A percentile compares a stretch with the other conserved stretches of the same genome.
Evolutionary conservation across 1,140 invertebrate genomes (phyloP).

Genomic region (Calliphora vicina): DNA sequence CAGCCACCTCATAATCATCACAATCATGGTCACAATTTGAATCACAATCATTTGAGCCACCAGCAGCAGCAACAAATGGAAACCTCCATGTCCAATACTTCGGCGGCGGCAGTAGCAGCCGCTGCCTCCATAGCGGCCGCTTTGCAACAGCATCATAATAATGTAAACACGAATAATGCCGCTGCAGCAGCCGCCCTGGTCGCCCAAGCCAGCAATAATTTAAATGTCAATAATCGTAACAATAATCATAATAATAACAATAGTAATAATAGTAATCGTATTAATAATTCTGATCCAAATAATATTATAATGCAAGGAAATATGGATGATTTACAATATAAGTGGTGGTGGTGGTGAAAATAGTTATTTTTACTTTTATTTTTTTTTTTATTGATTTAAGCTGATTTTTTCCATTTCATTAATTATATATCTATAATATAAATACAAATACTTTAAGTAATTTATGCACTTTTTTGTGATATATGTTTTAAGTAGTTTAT

Average conservation of each 20-base stretch:
- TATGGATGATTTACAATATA: conserved; percentile 62
- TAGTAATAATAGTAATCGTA: conserved; percentile 46
- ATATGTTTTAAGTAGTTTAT: conserved; percentile 27
- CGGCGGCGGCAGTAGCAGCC: conserved; percentile 49
- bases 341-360: conserved; percentile 63
- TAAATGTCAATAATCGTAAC: conserved; percentile 56
- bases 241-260: conserved; percentile 49
- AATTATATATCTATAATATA: background rate
- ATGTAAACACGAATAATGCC: conserved; percentile 41
- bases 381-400: too few relatives aligned
- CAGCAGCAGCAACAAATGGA: conserved; percentile 35
- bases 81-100: conserved; percentile 46
- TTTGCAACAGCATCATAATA: conserved; percentile 52
- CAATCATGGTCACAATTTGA: conserved; percentile 42
- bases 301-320: conserved; percentile 61
- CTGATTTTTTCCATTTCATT: background rate
- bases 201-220: conserved; percentile 55
- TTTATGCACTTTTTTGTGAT: conserved; percentile 27
- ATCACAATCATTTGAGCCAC: conserved; percentile 35
- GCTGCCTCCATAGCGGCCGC: conserved; percentile 57
- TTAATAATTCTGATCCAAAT: conserved; percentile 53
- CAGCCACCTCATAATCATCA: conserved; percentile 44
- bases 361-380: background rate
- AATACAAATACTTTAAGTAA: background rate
- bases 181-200: conserved; percentile 57